A percentile compares a stretch with the other conserved stretches of the same genome.
phyloP scores from a whole-genome alignment of 2,113 vertebrate species.

The Hemicordylus capensis region DNA sequence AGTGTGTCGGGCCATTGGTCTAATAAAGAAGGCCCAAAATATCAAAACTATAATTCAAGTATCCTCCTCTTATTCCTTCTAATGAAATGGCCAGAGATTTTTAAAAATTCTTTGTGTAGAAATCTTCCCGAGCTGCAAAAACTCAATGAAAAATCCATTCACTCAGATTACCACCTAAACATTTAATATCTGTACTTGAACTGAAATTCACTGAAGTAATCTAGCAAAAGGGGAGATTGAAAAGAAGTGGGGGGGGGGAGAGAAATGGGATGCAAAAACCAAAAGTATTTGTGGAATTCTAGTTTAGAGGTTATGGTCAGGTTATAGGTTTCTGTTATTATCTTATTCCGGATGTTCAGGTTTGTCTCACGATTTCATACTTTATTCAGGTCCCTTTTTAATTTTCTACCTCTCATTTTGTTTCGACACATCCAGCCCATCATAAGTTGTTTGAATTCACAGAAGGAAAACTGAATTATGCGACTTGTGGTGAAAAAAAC shows the following conservation, averaged over 20 bases:
- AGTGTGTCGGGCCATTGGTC: background rate
- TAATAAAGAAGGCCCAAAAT: background rate
- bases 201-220: background rate
- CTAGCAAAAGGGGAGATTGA: background rate
- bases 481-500: background rate
- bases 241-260: conserved; percentile 8
- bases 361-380: background rate
- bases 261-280: background rate
- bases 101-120: background rate
- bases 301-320: background rate
- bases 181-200: background rate
- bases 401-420: background rate
- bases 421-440: conserved; percentile 28
- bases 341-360: conserved; percentile 26
- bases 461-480: rapidly evolving
- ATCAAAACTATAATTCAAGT: background rate
- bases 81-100: background rate
- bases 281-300: background rate
- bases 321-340: background rate
- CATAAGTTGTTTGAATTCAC: conserved; percentile 34
- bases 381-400: conserved; percentile 9
- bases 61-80: background rate
- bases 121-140: background rate
- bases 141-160: background rate
- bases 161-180: background rate